Percentiles rank a stretch among this genome's conserved stretches.
Evolutionary conservation across 2,113 vertebrate genomes (phyloP).

Genomic region (human (Homo sapiens)): DNA sequence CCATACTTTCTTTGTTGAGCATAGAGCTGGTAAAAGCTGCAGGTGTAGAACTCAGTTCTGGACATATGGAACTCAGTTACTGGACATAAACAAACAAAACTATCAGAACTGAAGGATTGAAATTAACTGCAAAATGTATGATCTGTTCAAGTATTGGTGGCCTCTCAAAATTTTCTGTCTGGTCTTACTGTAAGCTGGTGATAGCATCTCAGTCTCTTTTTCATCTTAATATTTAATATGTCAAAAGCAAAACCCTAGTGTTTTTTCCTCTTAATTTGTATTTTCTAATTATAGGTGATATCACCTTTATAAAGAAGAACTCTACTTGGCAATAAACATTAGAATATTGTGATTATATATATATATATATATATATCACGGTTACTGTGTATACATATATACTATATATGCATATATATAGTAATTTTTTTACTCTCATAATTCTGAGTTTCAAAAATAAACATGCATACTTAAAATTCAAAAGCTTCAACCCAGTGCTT

Average conservation of each 20-base stretch:
- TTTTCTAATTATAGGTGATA: neutral
- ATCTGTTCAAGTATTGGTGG: neutral
- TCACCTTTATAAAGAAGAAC: constrained; percentile 1
- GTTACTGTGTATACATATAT: too few relatives aligned
- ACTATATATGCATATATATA: neutral
- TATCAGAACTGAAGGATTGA: neutral
- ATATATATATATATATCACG: too few relatives aligned
- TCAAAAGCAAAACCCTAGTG: neutral
- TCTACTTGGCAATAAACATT: neutral
- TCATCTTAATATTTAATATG: neutral
- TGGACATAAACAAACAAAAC: neutral
- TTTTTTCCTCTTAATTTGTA: neutral
- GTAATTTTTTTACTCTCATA: neutral
- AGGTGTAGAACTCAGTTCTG: neutral
- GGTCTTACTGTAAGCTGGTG: neutral
- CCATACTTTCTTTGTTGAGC: neutral
- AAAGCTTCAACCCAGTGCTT: constrained; percentile 90
- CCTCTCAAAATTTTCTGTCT: neutral
- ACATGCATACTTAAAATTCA: constrained; percentile 88
- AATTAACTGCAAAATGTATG: neutral
- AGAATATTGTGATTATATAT: neutral
- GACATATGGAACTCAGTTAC: neutral
- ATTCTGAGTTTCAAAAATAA: constrained; percentile 14
- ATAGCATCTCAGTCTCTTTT: neutral
- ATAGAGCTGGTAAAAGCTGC: neutral